Base-by-base conservation (phyloP, 2,113 vertebrate genomes). In the Rhinoderma darwinii region DNA sequence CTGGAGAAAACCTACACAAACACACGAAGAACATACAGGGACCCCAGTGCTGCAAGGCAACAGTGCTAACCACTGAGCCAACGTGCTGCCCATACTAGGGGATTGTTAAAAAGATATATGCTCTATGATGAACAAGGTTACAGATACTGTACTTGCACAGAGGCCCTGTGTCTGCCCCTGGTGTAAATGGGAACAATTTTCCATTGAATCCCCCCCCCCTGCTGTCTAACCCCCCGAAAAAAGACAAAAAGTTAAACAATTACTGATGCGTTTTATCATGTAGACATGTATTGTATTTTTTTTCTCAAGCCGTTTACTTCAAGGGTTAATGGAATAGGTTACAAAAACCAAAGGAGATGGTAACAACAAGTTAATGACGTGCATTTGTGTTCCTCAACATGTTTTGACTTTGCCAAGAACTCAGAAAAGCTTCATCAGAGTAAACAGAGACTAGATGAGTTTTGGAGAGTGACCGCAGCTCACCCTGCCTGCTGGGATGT, bases 391-490 rank as follows among this genome's bases (percentile, higher is more conserved):
- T 56, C 85, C 63, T 51, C 77, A 25, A 72, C 76, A 86, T 80
- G 75, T 80, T 86, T 70, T 80, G 76, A 39, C 32, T 72, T 80
- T 68, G 76, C 76, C 76, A 56, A 63, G 77, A 20, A 10, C 77
- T 81, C 41, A 72, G 35, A 56, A 68, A 75, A 51, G 59, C 76
- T 50, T 63, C 79, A 47, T 44, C 68, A 87, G 39, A 50, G 79
- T 87, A 81, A 87, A 87, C 86, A 87, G 32, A 86, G 43, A 80
- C 18, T 59, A 47, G 50, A 43, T 79, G 61, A 35, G 78, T 72
- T 82, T 51, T 72, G 35, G 77, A 81, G 37, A 59, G 27, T 74
- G 86, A 87, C 79, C 79, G 68, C 68, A 75, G 37, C 37, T 82
- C 86, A 61, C 78, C 79, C 79, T 74, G 63, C 32, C 47, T 86